Conservation (phyloP, 1,140 invertebrate genomes). For the Megalonaias nervosa region DNA sequence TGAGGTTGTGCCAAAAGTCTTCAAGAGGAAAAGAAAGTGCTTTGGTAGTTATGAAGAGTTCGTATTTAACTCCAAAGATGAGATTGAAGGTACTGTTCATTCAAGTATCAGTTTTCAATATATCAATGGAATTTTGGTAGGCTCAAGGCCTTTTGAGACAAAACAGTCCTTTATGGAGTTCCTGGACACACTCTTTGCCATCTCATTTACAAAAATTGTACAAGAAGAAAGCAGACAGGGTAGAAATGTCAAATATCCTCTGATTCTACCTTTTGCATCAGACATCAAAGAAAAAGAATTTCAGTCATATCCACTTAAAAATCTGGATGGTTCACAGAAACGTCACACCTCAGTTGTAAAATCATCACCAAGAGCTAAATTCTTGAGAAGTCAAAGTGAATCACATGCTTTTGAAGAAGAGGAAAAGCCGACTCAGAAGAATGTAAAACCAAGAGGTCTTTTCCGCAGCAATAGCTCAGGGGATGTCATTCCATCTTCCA, state of each 20-base stretch:
- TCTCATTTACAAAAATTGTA: constrained; percentile 60
- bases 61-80: constrained; percentile 47
- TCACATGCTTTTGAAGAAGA: constrained; percentile 7
- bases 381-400: constrained; percentile 25
- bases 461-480: constrained; percentile 49
- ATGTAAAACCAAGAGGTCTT: constrained; percentile 31
- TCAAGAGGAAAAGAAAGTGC: constrained; percentile 60
- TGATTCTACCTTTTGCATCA: constrained; percentile 55
- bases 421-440: constrained; percentile 1
- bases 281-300: constrained; percentile 58
- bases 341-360: constrained; percentile 40
- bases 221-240: constrained; percentile 47
- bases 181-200: constrained; percentile 65
- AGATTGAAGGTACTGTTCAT: constrained; percentile 27
- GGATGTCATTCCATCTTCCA: constrained; percentile 8
- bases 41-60: constrained; percentile 65
- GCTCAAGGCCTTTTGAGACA: constrained; percentile 67
- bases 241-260: constrained; percentile 36
- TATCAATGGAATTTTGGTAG: constrained; percentile 47
- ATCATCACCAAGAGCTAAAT: constrained; percentile 36
- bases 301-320: constrained; percentile 31
- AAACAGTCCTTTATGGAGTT: constrained; percentile 65
- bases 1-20: constrained; percentile 52
- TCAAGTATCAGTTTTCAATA: constrained; percentile 17
- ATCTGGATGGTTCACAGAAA: constrained; percentile 30